phyloP scores from a whole-genome alignment of 1,140 invertebrate species.

The Tachypleus tridentatus region DNA sequence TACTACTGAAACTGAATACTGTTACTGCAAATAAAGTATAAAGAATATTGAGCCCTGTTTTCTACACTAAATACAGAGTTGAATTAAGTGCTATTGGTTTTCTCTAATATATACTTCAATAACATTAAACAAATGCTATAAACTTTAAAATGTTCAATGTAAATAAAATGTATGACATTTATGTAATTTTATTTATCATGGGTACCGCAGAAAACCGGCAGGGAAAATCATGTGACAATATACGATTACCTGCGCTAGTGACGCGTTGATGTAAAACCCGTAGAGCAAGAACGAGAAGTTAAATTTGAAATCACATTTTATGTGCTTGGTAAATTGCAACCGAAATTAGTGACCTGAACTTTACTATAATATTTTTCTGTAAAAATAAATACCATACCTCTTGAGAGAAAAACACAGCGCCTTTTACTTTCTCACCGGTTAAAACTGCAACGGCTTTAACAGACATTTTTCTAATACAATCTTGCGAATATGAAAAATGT shows the following conservation, averaged over 20 bases:
- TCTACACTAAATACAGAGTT: too few species aligned
- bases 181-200: too few species aligned
- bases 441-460: slow-evolving; percentile 71
- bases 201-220: too few species aligned
- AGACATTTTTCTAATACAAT: not conserved
- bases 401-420: slow-evolving; percentile 65
- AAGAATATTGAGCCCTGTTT: too few species aligned
- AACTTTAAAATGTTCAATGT: too few species aligned
- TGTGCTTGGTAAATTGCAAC: not conserved
- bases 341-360: not conserved
- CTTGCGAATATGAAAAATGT: too few species aligned
- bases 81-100: too few species aligned
- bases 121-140: too few species aligned
- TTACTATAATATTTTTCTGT: slow-evolving; percentile 37
- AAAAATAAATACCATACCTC: slow-evolving; percentile 36
- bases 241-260: not conserved
- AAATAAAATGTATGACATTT: too few species aligned
- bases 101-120: too few species aligned
- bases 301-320: not conserved
- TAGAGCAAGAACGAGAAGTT: not conserved
- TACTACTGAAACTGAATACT: too few species aligned
- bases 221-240: not conserved
- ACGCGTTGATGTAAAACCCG: not conserved
- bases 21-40: too few species aligned
- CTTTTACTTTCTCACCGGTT: slow-evolving; percentile 60